These are phyloP conservation scores for Enoplosus armatus DNA, from an alignment of 2,797 vertebrate genomes.

Conservation along the genomic window DNA sequence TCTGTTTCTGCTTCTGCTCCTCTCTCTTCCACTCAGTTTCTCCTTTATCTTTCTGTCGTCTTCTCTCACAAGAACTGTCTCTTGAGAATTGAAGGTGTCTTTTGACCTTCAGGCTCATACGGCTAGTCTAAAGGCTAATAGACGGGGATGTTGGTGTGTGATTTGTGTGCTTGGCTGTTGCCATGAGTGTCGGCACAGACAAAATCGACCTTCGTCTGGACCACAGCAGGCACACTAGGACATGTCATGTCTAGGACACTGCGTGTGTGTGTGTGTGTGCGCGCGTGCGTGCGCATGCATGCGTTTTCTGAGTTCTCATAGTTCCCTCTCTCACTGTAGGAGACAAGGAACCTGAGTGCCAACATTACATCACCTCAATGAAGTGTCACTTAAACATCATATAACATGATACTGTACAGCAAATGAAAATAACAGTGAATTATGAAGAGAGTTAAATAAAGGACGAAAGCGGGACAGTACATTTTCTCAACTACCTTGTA, in stretches of 20 bases:
- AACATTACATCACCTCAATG: conserved; percentile 78
- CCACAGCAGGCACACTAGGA: conserved; percentile 68
- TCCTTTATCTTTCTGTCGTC: neutral
- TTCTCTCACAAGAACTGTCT: neutral
- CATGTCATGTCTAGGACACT: conserved; percentile 67
- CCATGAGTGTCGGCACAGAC: conserved; percentile 72
- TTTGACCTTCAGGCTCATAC: conserved; percentile 16
- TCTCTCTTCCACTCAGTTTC: conserved; percentile 4
- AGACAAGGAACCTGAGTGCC: conserved; percentile 67
- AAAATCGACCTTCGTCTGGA: conserved; percentile 70
- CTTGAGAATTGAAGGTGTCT: conserved; percentile 8
- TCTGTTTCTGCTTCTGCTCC: conserved; percentile 16
- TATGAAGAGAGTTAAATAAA: conserved; percentile 50
- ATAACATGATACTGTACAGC: conserved; percentile 69
- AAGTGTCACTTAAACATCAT: conserved; percentile 74
- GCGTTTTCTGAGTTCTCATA: conserved; percentile 55
- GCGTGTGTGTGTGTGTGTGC: conserved; percentile 38
- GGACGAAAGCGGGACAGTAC: conserved; percentile 37
- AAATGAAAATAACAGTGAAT: conserved; percentile 70
- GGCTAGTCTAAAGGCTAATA: conserved; percentile 13
- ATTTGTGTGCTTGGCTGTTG: conserved; percentile 70
- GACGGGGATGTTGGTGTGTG: conserved; percentile 47
- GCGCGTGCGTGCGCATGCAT: conserved; percentile 15
- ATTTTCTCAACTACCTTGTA: conserved; percentile 43
- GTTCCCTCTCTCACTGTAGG: conserved; percentile 54